Conservation (phyloP, 2,888 invertebrate species). For the Fragum sueziense region DNA sequence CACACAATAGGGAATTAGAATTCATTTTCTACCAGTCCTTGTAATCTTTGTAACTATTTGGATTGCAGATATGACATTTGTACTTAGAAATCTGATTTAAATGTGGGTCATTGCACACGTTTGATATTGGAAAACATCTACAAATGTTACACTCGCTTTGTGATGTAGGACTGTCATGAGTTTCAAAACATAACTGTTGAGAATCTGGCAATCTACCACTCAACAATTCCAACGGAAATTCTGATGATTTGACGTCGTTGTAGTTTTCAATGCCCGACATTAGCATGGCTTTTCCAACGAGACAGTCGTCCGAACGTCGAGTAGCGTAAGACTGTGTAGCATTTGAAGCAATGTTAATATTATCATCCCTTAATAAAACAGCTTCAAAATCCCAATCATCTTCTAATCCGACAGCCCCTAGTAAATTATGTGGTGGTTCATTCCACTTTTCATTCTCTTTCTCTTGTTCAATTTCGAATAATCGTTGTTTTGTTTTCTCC, state of each 20-base stretch:
- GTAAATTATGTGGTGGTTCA: slow-evolving; percentile 24
- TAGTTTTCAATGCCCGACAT: not conserved
- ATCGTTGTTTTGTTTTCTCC: slow-evolving; percentile 20
- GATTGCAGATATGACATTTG: slow-evolving; percentile 28
- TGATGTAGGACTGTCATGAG: slow-evolving; percentile 7
- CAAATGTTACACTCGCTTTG: too few species aligned
- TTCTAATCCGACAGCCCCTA: slow-evolving; percentile 3
- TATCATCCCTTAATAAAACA: not conserved
- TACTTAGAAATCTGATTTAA: slow-evolving; percentile 32
- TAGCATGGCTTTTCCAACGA: not conserved
- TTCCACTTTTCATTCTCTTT: not conserved
- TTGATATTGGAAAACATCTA: slow-evolving; percentile 3
- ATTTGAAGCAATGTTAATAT: not conserved
- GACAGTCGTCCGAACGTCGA: not conserved
- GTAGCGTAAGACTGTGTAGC: not conserved
- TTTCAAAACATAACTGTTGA: slow-evolving; percentile 2
- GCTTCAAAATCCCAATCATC: not conserved
- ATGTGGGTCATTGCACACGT: slow-evolving; percentile 11
- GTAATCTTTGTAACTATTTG: slow-evolving; percentile 17
- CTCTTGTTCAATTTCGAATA: slow-evolving; percentile 20
- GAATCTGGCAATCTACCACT: slow-evolving; percentile 16
- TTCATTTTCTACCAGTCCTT: slow-evolving; percentile 9
- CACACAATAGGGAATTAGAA: slow-evolving; percentile 34
- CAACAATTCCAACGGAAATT: slow-evolving; percentile 27
- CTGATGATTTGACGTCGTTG: slow-evolving; percentile 2